Percentiles rank a stretch among this genome's conserved stretches.
Conservation (phyloP, 2,888 invertebrate genomes). For the Pristionchus exspectatus region DNA sequence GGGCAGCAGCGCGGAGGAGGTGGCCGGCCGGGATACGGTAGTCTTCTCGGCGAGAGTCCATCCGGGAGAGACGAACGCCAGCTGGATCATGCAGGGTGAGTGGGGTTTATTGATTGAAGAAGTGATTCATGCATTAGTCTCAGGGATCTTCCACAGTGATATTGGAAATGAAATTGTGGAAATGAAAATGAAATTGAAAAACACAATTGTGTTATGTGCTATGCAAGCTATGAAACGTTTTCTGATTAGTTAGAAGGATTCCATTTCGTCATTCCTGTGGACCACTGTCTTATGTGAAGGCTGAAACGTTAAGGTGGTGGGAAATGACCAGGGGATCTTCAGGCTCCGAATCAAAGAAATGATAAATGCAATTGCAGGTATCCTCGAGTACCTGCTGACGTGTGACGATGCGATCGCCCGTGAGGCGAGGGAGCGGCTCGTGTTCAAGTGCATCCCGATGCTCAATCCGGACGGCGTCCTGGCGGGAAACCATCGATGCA, state of each 20-base stretch:
- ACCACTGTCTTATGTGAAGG: neutral
- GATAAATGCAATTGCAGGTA: conserved; percentile 53
- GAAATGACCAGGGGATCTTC: too few species aligned
- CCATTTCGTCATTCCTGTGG: too few species aligned
- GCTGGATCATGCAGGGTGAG: conserved; percentile 89
- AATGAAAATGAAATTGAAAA: too few species aligned
- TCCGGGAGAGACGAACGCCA: conserved; percentile 91
- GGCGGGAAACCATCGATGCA: conserved; percentile 83
- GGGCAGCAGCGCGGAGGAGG: conserved; percentile 66
- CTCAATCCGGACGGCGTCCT: conserved; percentile 91
- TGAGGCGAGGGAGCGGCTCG: conserved; percentile 84
- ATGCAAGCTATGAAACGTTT: neutral
- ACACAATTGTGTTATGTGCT: neutral
- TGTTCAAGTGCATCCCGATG: conserved; percentile 92
- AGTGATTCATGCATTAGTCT: too few species aligned
- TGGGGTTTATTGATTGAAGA: neutral
- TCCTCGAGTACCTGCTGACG: conserved; percentile 63
- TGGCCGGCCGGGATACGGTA: conserved; percentile 79
- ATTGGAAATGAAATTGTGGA: too few species aligned
- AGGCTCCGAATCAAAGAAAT: too few species aligned
- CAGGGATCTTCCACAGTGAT: too few species aligned
- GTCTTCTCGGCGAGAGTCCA: conserved; percentile 89
- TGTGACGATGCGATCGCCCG: conserved; percentile 83
- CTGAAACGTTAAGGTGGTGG: neutral
- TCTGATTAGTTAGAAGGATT: too few species aligned